Evolutionary conservation across 2,797 vertebrate genomes (phyloP).

Genomic region (Aplochiton taeniatus): DNA sequence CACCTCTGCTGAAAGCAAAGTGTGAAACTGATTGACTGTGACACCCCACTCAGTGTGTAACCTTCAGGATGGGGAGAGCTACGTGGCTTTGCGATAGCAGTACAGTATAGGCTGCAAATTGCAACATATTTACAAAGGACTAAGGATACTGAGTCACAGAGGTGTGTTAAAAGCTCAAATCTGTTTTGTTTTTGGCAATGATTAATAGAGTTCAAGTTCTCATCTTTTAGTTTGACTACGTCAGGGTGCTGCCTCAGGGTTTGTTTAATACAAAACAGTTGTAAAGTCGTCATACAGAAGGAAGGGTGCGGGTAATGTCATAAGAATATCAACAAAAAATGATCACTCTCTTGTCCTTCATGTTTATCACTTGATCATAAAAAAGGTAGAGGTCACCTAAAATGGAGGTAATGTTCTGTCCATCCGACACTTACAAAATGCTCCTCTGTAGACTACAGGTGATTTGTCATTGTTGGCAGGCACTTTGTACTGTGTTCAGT

Average conservation of each 20-base stretch:
- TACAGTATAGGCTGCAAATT: constrained; percentile 5
- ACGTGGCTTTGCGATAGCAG: constrained; percentile 10
- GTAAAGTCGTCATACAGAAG: too few relatives aligned
- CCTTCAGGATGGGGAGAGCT: constrained; percentile 39
- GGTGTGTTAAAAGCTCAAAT: too few relatives aligned
- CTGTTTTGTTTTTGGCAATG: neutral
- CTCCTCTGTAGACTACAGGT: constrained; percentile 65
- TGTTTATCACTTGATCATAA: constrained; percentile 35
- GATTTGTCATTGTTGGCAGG: constrained; percentile 74
- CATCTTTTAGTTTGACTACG: too few relatives aligned
- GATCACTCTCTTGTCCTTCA: constrained; percentile 27
- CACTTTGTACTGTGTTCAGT: constrained; percentile 67
- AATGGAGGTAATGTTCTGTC: constrained; percentile 52
- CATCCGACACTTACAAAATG: constrained; percentile 38
- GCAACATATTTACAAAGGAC: neutral
- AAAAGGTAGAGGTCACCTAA: constrained; percentile 30
- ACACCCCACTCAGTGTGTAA: constrained; percentile 55
- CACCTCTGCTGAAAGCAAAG: constrained; percentile 48
- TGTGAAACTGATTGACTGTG: constrained; percentile 57
- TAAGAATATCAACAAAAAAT: neutral
- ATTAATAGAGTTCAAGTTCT: too few relatives aligned
- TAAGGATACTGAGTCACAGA: too few relatives aligned
- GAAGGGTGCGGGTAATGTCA: neutral
- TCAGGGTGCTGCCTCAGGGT: too few relatives aligned
- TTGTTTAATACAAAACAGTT: too few relatives aligned